These are phyloP conservation scores for Nasonia oneida DNA, from an alignment of 2,888 invertebrate species.

Conservation along the genomic window DNA sequence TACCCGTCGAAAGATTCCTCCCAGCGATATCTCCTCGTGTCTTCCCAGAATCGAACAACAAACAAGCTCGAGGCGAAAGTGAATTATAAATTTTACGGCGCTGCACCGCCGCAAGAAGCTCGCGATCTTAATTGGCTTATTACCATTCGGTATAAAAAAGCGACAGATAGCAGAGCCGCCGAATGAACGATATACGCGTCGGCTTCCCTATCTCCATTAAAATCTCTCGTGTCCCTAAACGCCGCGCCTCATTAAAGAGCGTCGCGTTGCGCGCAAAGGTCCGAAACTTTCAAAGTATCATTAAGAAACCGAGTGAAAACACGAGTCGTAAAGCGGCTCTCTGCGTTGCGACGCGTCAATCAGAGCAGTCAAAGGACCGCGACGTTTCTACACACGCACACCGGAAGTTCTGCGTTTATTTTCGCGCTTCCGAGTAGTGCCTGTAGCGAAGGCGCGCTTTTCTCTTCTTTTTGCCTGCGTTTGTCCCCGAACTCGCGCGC, in stretches of 20 bases:
- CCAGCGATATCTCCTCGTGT: background rate
- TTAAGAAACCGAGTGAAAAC: constrained; percentile 62
- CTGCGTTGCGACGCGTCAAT: constrained; percentile 61
- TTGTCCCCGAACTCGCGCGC: background rate
- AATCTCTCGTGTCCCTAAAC: constrained; percentile 51
- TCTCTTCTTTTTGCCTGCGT: background rate
- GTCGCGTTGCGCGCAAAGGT: constrained; percentile 1
- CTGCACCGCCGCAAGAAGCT: background rate
- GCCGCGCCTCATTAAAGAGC: constrained; percentile 58
- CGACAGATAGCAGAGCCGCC: background rate
- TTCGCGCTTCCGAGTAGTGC: constrained; percentile 61
- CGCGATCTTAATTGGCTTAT: constrained; percentile 35
- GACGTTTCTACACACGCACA: constrained; percentile 31
- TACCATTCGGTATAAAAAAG: constrained; percentile 14
- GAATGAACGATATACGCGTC: constrained; percentile 37
- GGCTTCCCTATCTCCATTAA: constrained; percentile 46
- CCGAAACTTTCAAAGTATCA: constrained; percentile 62
- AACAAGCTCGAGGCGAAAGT: background rate
- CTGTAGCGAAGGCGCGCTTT: background rate
- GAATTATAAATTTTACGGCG: constrained; percentile 34
- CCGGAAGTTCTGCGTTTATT: constrained; percentile 61
- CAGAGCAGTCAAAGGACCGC: constrained; percentile 62
- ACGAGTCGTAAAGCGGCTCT: constrained; percentile 58
- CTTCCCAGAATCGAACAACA: background rate
- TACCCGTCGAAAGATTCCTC: background rate